Conservation (phyloP, 2,113 vertebrate genomes). For the Cyprinus carpio region DNA sequence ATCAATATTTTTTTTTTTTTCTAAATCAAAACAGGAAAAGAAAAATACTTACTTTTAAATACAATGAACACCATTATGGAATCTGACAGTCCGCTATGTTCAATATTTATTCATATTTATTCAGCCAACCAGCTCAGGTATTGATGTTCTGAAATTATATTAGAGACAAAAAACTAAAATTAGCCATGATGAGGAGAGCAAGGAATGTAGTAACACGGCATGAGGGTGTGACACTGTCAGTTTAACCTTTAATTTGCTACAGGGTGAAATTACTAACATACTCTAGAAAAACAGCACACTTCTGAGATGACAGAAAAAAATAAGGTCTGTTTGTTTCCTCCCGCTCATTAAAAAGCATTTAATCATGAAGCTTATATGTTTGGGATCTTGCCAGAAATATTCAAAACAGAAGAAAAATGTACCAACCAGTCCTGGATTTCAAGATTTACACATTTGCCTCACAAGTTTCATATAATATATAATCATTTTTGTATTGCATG, state of each 20-base stretch:
- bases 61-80: background rate
- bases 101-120: background rate
- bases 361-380: background rate
- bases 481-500: too few relatives aligned
- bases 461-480: too few relatives aligned
- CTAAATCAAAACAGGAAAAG: background rate
- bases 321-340: too few relatives aligned
- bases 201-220: too few relatives aligned
- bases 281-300: background rate
- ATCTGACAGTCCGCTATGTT: background rate
- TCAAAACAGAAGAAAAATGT: background rate
- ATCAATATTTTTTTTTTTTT: too few relatives aligned
- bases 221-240: background rate
- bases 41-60: background rate
- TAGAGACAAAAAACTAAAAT: background rate
- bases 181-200: background rate
- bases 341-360: background rate
- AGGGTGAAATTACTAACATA: background rate
- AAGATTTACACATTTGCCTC: background rate
- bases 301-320: too few relatives aligned
- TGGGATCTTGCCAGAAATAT: background rate
- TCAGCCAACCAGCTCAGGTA: background rate
- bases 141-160: background rate
- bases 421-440: background rate
- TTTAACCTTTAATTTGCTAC: background rate